Evolutionary conservation across 2,888 invertebrate species (phyloP).

Genomic region (Pelosia muscerda): DNA sequence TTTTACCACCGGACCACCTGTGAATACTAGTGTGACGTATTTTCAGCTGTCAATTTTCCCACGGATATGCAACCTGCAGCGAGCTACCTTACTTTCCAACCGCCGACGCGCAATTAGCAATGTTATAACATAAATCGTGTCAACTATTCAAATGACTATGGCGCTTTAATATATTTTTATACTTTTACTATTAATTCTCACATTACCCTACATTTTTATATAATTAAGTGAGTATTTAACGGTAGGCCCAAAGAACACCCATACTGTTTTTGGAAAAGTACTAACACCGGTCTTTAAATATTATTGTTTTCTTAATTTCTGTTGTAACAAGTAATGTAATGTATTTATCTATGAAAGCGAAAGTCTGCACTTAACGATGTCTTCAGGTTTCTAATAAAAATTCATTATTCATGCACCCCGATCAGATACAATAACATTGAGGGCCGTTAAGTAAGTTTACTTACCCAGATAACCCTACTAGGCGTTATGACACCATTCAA

Average conservation of each 20-base stretch:
- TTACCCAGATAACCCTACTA: no score
- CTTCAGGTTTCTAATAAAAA: conserved; percentile 1
- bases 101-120: not conserved
- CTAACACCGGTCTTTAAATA: no score
- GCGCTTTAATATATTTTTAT: not conserved
- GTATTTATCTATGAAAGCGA: not conserved
- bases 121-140: not conserved
- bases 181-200: not conserved
- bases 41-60: not conserved
- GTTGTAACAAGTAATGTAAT: no score
- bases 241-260: not conserved
- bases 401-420: conserved; percentile 24
- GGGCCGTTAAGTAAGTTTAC: no score
- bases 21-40: not conserved
- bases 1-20: not conserved
- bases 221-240: not conserved
- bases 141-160: not conserved
- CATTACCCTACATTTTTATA: conserved; percentile 1
- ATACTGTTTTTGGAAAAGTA: not conserved
- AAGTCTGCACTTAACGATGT: not conserved
- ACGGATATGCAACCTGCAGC: not conserved
- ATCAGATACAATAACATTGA: not conserved
- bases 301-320: no score
- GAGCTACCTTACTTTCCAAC: not conserved
- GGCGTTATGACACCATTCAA: no score